Evolutionary conservation across 2,888 invertebrate genomes (phyloP), one percentile per base, ranked within the genome.

Genomic region (Drosophila hawaiiensis): DNA sequence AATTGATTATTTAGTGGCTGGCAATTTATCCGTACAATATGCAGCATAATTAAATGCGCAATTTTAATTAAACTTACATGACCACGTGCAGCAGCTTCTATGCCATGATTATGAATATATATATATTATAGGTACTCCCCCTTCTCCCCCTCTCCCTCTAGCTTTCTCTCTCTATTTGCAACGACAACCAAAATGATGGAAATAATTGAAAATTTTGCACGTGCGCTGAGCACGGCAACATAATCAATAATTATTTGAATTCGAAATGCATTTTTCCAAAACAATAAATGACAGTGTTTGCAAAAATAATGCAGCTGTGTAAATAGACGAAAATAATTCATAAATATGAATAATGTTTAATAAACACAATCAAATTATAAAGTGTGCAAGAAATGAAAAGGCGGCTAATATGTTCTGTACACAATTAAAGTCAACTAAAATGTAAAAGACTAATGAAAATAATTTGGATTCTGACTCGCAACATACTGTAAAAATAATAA

Each of bases 21-120:
- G 55, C 55, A 69, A 66, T 69, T 80, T 75, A 52, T 71, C 56
- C 52, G 58, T 53, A 25, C 54, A 59, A 65, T 71, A 79, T 67
- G 31, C 41, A 68, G 65, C 62, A 73, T 75, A 84, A 86, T 89
- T 82, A 82, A 86, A 84, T 79, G 84, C 74, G 68, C 68, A 79
- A 72, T 75, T 84, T 74, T 89, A 86, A 89, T 89, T 84, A 89
- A 84, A 84, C 86, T 89, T 84, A 67, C 87, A 83, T 86, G 68
- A 50, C 25, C 65, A 67, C 59, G 68, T 61, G 55, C 3, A 49
- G 58, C 67, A 49, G 28, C 3, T 35, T 43, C 39, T 10, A 33
- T 54, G 41, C 25, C 25, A 54, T 54, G 35, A 39, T 33, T 31
- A 14, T 39, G 47, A 16, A 47, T 16, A 16, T 9, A 35, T 56